These are phyloP conservation scores for Nematolebias whitei DNA, from an alignment of 2,113 vertebrate genomes.

Conservation along the genomic window DNA sequence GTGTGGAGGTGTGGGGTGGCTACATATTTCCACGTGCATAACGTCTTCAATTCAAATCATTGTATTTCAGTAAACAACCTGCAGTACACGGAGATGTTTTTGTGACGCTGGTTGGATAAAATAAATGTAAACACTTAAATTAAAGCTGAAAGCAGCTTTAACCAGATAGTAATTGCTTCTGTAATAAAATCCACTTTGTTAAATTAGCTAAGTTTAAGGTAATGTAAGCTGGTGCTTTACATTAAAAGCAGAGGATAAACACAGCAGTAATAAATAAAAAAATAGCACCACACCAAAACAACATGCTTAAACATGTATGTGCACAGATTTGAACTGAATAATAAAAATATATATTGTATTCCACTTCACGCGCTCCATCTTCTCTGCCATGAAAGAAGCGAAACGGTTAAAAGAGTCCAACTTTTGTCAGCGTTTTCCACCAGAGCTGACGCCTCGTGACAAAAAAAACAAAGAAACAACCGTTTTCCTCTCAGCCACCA, in stretches of 20 bases:
- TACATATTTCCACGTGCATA: too few relatives aligned
- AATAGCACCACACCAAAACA: not conserved
- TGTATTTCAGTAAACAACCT: not conserved
- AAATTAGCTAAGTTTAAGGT: not conserved
- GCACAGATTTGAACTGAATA: conserved; percentile 38
- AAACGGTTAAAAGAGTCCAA: conserved; percentile 43
- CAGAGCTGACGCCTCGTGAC: conserved; percentile 10
- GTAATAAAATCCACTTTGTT: conserved; percentile 16
- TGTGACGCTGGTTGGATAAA: not conserved
- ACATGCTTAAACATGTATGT: conserved; percentile 18
- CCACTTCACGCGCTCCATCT: conserved; percentile 27
- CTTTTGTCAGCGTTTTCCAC: conserved; percentile 58
- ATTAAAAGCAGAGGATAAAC: not conserved
- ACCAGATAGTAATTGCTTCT: conserved; percentile 8
- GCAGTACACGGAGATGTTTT: not conserved
- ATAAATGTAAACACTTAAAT: conserved; percentile 22
- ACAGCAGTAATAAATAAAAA: too few relatives aligned
- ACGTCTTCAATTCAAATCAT: not conserved
- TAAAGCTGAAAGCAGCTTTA: conserved; percentile 15
- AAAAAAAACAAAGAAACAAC: conserved; percentile 21
- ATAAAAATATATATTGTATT: not conserved
- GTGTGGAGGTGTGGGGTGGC: too few relatives aligned
- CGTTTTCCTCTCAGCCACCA: conserved; percentile 3
- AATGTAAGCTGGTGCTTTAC: not conserved
- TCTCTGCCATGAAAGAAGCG: conserved; percentile 39